Base-by-base conservation (phyloP, 2,888 invertebrate species). In the Carcina quercana region DNA sequence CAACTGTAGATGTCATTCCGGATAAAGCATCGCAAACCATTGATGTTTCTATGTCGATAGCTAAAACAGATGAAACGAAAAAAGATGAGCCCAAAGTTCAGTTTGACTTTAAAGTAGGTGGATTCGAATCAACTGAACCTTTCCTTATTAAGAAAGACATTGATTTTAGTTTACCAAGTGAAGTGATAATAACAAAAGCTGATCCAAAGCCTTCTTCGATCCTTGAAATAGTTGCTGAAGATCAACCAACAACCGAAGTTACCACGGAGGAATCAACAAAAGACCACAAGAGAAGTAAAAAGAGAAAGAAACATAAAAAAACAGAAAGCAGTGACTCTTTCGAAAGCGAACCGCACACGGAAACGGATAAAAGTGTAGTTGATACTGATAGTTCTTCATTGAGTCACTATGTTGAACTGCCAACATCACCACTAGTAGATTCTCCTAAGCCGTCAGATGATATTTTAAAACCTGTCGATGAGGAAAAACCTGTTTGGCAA, bases 241-340 rank as follows among this genome's bases (percentile, higher is more conserved):
- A 79, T 43, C 73, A 41, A 71, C 17, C 32, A 5, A 30, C 30
- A 25, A 27, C 17, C 11, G 43, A 38, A 35, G 15, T 28, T 13
- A 26, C 40, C 15, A 28, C 39, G 12, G 39, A 39, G 29, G 64
- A 65, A 34, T 43, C 58, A 6, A 44, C 43, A 8, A 64, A 59
- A 38, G 86, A 85, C 43, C 72, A 73, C 27, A 86, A 87, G 50
- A 75, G 80, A 61, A 87, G 83, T 68, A 88, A 87, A 73, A 88
- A 86, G 82, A 87, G 86, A 79, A 89, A 88, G 80, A 89, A 89
- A 66, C 86, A 79, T 59, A 88, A 87, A 67, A 72, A 72, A 22
- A 67, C 60, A 2, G 61, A 61, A 15, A 52, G 51, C 5, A 70
- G 63, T 47, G 67, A 68, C 13, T 61, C 65, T 3, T 6, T 10